phyloP scores from a whole-genome alignment of 2,113 vertebrate species.

The Amazona vittata region DNA sequence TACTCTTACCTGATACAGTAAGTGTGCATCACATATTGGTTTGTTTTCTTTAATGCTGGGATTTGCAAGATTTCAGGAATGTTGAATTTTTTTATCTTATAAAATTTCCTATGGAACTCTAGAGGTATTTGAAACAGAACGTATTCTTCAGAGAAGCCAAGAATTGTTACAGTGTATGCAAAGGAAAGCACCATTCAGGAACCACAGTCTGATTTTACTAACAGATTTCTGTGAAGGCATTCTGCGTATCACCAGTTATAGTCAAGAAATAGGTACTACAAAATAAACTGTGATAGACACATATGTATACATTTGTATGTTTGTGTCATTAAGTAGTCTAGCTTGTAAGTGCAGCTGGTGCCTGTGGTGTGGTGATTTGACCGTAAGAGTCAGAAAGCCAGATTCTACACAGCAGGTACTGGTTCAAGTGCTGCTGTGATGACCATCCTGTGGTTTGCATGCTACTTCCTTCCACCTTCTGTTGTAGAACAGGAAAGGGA shows the following conservation, averaged over 20 bases:
- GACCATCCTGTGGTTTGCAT: background rate
- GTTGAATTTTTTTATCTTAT: background rate
- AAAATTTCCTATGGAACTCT: background rate
- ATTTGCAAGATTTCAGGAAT: background rate
- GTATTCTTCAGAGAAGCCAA: background rate
- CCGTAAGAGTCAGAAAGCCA: background rate
- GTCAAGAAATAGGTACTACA: background rate
- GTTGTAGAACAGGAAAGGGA: background rate
- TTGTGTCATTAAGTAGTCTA: background rate
- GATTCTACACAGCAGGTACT: background rate
- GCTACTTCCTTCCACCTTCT: background rate
- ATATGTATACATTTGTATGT: background rate
- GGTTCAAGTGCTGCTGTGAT: background rate
- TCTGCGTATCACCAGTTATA: background rate
- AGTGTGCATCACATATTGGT: background rate
- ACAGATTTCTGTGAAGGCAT: background rate
- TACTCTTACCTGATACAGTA: background rate
- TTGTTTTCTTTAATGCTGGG: background rate
- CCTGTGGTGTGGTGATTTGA: background rate
- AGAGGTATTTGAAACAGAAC: background rate
- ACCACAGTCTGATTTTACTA: background rate
- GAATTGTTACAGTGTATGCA: background rate
- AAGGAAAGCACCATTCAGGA: background rate
- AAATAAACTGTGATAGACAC: background rate
- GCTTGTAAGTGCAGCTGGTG: background rate